Base-by-base conservation (phyloP, 2,888 invertebrate species). In the Acholoe squamosa region DNA sequence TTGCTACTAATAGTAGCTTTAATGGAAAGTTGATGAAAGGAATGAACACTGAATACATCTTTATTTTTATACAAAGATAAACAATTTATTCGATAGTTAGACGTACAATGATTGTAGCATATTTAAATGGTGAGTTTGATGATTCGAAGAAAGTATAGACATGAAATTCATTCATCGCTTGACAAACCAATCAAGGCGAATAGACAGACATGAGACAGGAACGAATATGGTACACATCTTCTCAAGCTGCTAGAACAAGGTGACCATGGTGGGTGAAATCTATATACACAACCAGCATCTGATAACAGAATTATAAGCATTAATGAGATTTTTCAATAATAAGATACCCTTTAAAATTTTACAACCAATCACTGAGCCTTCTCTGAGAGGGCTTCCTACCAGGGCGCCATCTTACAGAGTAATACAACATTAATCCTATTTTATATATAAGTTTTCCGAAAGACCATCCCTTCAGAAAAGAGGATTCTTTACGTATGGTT, bases 71-170 rank as follows among this genome's bases (percentile, higher is more conserved):
- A 89, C 89, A 89, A 89, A 89, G 89, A 89, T 89, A 89, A 89
- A 56, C 86, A 86, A 89, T 34, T 89, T 34, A 61, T 89, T 67
- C 89, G 67, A 67, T 89, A 89, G 43, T 61, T 89, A 89, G 61
- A 89, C 89, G 34, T 89, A 89, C 89, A 89, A 89, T 89, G 89
- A 89, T 89, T 89, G 89, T 89, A 89, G 89, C 89, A 89, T 86
- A 86, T 54, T 86, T 51, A 86, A 86, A 86, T 86, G 86, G 86
- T 56, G 86, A 56, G 86, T 86, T 51, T 86, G 86, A 86, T 86
- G 86, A 86, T 54, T 52, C 54, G 28, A 34, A 84, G 84, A 84
- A 84, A 84, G 84, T n/a, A 51, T 34, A 84, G 84, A 52, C 56
- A 31, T 31, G 86, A 86, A 52, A 86, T 54, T 86, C 56, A 56